Base-by-base conservation (phyloP, 2,797 vertebrate genomes). In the Phyllotis vaccarum region DNA sequence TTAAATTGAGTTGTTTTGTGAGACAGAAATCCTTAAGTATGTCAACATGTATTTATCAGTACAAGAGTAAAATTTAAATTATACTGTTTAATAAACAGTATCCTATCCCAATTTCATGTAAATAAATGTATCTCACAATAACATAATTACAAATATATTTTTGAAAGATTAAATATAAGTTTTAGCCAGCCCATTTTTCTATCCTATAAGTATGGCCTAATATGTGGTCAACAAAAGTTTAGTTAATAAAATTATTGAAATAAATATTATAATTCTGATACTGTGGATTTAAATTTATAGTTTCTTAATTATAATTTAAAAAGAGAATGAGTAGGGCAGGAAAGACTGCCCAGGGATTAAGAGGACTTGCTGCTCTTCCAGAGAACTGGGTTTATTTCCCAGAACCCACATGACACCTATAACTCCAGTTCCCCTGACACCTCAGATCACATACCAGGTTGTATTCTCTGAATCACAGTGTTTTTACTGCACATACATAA, bases 31-130 rank as follows among this genome's bases (percentile, higher is more conserved):
- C 9, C 22, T 81, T 40, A 62, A 60, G 1, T 66, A n/a, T 88
- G 11, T 56, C 54, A 83, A 78, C 16, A 22, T 64, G 19, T 34
- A 68, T 52, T 56, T 52, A 83, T 72, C 13, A 62, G 5, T 7
- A 89, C 82, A 82, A 64, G 27, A 89, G 31, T 68, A 62, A 83
- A 90, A 87, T 93, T 64, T 54, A 87, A 93, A 68, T 66, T 29
- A 6, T 64, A 64, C 7, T 60, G 24, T 40, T 92, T 46, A 49
- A n/a, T 72, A 89, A 49, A 17, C 37, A 92, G 46, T 52, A 14
- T 6, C 27, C 19, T 27, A 66, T n/a, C 78, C 75, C 52, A 76
- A 64, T 7, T 89, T 78, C 46, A 72, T 34, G 22, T 43, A 62
- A 70, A 74, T 78, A 49, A 94, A 83, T 89, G 58, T 56, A 75